Evolutionary conservation across 2,797 vertebrate genomes (phyloP), one percentile per base, ranked within the genome.

Genomic region (Falco berigora): DNA sequence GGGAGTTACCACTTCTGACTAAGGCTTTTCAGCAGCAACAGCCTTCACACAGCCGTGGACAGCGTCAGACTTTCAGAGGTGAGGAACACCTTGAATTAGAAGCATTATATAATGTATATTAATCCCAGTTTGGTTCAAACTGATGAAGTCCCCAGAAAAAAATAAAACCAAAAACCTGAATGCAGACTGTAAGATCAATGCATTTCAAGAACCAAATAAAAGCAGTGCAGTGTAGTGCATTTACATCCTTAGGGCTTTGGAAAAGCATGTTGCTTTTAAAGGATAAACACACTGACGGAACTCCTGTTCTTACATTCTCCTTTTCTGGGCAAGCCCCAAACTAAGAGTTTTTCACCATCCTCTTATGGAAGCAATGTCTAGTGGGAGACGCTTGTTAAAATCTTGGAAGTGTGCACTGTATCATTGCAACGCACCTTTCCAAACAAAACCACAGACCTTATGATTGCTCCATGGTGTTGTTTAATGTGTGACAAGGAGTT

Each of bases 401-500:
- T 67, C 63, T 79, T 94, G 86, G 61, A 84, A 91, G 59, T 46
- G 59, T 72, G 61, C 86, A 91, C 55, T 46, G 56, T 75, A 61
- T 86, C 53, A 19, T 14, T 83, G 72, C 27, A 72, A 46, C 59
- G 56, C 38, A 85, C 81, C 72, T 92, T 96, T 95, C 77, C 62
- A 92, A 91, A 94, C 44, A 96, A 93, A 95, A 42, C 69, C 52
- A 52, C 56, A 75, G 66, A 47, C n/a, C 40, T 91, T 87, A 71
- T n/a, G 67, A 90, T 86, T 86, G 46, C 75, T 86, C 47, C 52
- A 53, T 66, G 59, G 53, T 59, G 64, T 80, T 59, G 64, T 83
- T 94, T 91, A 93, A 94, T 66, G 58, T 89, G 47, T 83, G 91
- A 82, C 42, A 86, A 75, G 16, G 59, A 93, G 63, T 88, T 94